Percentiles rank a stretch among this genome's conserved stretches.
Evolutionary conservation across 1,140 invertebrate genomes (phyloP).

Genomic region (Coenobita brevimanus): DNA sequence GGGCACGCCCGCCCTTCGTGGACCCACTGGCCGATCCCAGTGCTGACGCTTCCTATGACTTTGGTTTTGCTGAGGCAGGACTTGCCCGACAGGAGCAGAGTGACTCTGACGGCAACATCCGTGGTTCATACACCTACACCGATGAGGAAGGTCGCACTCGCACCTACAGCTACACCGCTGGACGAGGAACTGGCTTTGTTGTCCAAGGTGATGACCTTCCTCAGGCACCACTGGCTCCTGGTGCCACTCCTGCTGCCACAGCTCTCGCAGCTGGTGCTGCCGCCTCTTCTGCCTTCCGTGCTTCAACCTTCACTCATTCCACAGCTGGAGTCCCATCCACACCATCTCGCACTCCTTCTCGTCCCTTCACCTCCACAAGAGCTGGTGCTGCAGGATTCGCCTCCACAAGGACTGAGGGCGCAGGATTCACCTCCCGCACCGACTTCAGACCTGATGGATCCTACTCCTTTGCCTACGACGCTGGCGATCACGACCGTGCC

Average conservation of each 20-base stretch:
- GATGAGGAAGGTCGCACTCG: slow-evolving; percentile 69
- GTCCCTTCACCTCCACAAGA: not conserved
- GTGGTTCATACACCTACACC: slow-evolving; percentile 72
- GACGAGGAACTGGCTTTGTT: slow-evolving; percentile 65
- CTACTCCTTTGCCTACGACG: slow-evolving; percentile 64
- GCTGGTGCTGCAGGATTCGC: not conserved
- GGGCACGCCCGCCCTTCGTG: slow-evolving; percentile 42
- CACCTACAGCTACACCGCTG: slow-evolving; percentile 64
- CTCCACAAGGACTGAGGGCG: too few relatives aligned
- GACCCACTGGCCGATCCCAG: slow-evolving; percentile 59
- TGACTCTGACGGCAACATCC: slow-evolving; percentile 71
- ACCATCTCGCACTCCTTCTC: slow-evolving; percentile 2
- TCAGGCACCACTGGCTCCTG: slow-evolving; percentile 27
- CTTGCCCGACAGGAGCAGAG: slow-evolving; percentile 67
- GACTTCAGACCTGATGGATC: slow-evolving; percentile 38
- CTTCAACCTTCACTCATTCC: too few relatives aligned
- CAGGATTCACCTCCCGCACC: not conserved
- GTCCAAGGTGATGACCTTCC: slow-evolving; percentile 61
- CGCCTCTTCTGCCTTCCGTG: not conserved
- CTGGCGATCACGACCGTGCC: slow-evolving; percentile 69
- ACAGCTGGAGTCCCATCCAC: not conserved
- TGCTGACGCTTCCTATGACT: slow-evolving; percentile 69
- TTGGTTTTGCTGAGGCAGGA: slow-evolving; percentile 69
- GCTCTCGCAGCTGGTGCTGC: slow-evolving; percentile 9
- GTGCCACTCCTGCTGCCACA: slow-evolving; percentile 35